Conservation (phyloP, 2,797 vertebrate genomes). For the Muscicapa striata region DNA sequence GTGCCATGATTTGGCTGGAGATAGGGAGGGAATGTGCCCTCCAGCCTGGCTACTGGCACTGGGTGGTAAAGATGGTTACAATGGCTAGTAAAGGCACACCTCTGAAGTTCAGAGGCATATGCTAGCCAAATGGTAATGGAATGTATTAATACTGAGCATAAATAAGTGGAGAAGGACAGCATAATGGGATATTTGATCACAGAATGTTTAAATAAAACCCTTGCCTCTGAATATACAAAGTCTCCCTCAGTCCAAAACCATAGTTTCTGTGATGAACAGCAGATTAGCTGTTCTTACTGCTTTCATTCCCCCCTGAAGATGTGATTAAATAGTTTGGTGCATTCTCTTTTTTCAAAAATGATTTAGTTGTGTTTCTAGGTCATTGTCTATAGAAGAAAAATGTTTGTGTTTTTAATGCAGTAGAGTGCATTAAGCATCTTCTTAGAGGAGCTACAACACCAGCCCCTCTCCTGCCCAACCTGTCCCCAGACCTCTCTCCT, state of each 20-base stretch:
- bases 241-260: not conserved
- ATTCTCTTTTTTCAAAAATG: slow-evolving; percentile 24
- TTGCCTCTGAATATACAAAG: not conserved
- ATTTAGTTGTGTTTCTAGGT: slow-evolving; percentile 47
- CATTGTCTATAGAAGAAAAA: slow-evolving; percentile 6
- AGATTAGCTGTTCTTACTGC: not conserved
- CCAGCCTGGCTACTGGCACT: not conserved
- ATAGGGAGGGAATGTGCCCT: not conserved
- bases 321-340: slow-evolving; percentile 31
- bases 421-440: not conserved
- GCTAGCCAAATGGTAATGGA: not conserved
- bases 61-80: fast-evolving
- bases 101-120: not conserved
- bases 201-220: not conserved
- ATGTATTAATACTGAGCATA: not conserved
- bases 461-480: not conserved
- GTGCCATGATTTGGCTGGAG: not conserved
- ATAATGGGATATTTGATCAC: not conserved
- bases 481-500: not conserved
- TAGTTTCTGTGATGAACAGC: not conserved
- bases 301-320: slow-evolving; percentile 23
- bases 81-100: not conserved
- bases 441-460: not conserved
- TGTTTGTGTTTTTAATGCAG: not conserved
- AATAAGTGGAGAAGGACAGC: not conserved